phyloP scores from a whole-genome alignment of 1,140 invertebrate species.

The Paraescarpia echinospica region DNA sequence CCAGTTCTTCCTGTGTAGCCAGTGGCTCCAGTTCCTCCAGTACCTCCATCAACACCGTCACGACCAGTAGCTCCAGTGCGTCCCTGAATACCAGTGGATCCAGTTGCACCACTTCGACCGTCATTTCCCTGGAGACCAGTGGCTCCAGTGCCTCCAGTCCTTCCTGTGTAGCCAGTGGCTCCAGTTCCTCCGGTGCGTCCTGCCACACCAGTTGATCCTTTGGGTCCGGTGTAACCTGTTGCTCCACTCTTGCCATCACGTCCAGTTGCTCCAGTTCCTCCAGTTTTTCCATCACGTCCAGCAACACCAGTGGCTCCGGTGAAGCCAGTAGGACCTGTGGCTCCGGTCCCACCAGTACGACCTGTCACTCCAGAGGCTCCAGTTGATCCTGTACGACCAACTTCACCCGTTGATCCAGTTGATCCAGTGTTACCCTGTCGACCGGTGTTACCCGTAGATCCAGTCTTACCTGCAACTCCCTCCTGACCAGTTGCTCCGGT shows the following conservation, averaged over 20 bases:
- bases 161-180: constrained; percentile 14
- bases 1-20: constrained; percentile 18
- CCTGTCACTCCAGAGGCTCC: constrained; percentile 6
- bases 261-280: neutral
- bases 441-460: constrained; percentile 15
- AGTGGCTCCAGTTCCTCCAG: constrained; percentile 21
- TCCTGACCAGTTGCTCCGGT: constrained; percentile 14
- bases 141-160: constrained; percentile 15
- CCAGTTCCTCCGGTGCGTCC: constrained; percentile 8
- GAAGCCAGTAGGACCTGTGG: neutral
- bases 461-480: neutral
- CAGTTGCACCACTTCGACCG: constrained; percentile 17
- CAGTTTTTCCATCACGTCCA: neutral
- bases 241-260: neutral
- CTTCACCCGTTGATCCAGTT: constrained; percentile 9
- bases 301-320: constrained; percentile 12
- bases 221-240: neutral
- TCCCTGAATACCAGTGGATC: constrained; percentile 16
- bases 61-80: constrained; percentile 10
- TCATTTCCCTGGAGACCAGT: neutral
- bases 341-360: constrained; percentile 20
- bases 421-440: constrained; percentile 12
- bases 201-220: neutral
- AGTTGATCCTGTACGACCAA: constrained; percentile 13
- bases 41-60: constrained; percentile 3